Conservation (phyloP, 2,113 vertebrate genomes). For the Hepsetus odoe region DNA sequence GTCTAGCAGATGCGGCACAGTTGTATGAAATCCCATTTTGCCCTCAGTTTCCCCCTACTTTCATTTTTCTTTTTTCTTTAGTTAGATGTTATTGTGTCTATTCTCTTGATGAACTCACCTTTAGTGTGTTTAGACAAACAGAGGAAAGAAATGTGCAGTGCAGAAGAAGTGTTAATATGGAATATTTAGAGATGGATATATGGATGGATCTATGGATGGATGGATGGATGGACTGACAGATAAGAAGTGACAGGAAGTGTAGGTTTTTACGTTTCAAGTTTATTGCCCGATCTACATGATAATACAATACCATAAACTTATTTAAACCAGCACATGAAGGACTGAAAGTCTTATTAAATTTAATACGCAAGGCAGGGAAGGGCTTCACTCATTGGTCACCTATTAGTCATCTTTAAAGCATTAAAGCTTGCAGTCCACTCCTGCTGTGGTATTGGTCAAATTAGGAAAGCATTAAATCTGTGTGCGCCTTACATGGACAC, state of each 20-base stretch:
- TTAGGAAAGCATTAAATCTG: slow-evolving; percentile 37
- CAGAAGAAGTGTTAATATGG: no score
- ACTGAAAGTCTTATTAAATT: neutral
- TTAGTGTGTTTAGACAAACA: no score
- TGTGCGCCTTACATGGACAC: slow-evolving; percentile 63
- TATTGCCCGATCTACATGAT: neutral
- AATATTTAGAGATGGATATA: no score
- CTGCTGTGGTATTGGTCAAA: slow-evolving; percentile 34
- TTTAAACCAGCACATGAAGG: neutral
- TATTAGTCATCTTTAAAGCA: neutral
- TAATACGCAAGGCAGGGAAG: neutral
- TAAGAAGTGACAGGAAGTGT: neutral
- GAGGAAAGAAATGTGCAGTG: no score
- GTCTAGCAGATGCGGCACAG: no score
- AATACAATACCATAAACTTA: no score
- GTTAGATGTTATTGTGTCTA: no score
- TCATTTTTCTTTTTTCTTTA: no score
- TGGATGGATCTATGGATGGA: neutral
- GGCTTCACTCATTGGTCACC: neutral
- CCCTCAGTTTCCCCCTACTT: no score
- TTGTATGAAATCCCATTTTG: no score
- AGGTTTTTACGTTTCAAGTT: neutral
- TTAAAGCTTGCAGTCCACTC: neutral
- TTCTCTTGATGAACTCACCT: no score
- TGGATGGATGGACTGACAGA: neutral